Evolutionary conservation across 2,113 vertebrate species (phyloP).

Genomic region (Mus spicilegus): DNA sequence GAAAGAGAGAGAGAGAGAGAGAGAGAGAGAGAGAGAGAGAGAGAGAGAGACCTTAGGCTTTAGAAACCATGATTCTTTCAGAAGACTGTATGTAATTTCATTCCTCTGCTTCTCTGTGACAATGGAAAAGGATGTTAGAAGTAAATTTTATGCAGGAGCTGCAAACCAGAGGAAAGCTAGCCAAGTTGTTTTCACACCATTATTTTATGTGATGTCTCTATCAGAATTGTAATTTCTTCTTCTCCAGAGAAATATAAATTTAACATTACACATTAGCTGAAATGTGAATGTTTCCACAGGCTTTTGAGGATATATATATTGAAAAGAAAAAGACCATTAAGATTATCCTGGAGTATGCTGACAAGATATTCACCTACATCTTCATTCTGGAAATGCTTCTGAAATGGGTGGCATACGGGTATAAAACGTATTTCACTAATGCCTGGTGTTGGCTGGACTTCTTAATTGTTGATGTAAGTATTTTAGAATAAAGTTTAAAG

Average conservation of each 20-base stretch:
- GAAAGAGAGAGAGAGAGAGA: too few relatives aligned
- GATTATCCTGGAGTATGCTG: conserved; percentile 94
- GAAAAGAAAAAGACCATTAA: conserved; percentile 91
- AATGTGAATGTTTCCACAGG: conserved; percentile 85
- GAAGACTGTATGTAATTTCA: not conserved
- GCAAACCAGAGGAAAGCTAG: not conserved
- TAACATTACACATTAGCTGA: not conserved
- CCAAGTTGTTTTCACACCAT: not conserved
- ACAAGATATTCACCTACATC: conserved; percentile 97
- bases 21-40: not conserved
- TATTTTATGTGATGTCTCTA: not conserved
- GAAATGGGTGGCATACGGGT: conserved; percentile 99
- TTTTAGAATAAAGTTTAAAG: conserved; percentile 52
- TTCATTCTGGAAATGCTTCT: conserved; percentile 99
- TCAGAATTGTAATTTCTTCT: conserved; percentile 1
- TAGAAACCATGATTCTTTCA: not conserved
- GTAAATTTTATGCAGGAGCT: not conserved
- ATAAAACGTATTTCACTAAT: conserved; percentile 97
- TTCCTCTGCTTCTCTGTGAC: not conserved
- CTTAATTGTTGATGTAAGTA: conserved; percentile 97
- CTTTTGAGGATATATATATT: conserved; percentile 97
- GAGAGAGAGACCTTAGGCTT: not conserved
- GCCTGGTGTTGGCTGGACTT: conserved; percentile 99
- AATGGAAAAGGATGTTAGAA: not conserved
- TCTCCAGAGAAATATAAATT: conserved; percentile 2